Evolutionary conservation across 2,888 invertebrate genomes (phyloP), one percentile per base, ranked within the genome.

Genomic region (Temnothorax ravouxi): DNA sequence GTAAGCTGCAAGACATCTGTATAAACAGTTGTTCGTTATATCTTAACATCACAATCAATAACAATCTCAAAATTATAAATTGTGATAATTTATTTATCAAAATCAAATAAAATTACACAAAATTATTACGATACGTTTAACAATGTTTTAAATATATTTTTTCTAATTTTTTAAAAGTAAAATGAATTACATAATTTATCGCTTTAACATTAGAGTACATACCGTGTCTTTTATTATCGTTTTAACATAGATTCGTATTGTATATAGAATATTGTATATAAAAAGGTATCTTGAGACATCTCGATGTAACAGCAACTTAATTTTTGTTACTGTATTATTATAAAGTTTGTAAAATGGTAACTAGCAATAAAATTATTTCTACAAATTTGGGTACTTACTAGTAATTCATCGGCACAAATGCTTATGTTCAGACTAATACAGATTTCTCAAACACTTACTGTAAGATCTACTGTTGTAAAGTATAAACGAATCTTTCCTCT

Each of bases 401-500:
- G 18, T 15, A 29, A 47, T 41, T 18, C 0, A 34, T 59, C 5
- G 34, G 2, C 9, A 11, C 34, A 1, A 44, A 15, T 69, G 34
- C 1, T 52, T 79, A 64, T 13, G 18, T 18, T 25, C 1, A 38
- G 6, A 25, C 3, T 64, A 64, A 66, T 34, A 11, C 29, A 69
- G 4, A 47, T 18, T 71, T 5, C 21, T 71, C 44, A 11, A 5
- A 47, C 69, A 69, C 44, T 34, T 59, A 34, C 47, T 59, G 13
- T 67, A 64, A 56, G 21, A 75, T 44, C 59, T 50, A 88, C 85
- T 88, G 79, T 29, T n/a, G 21, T 9, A 25, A 62, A 79, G 15
- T 56, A 75, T 56, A 75, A 56, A 84, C 47, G 29, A 66, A 44
- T 61, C 18, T 11, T 64, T 47, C 47, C 56, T 34, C 82, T 88